These are phyloP conservation scores for Salvelinus fontinalis DNA, from an alignment of 2,113 vertebrate species.

Conservation along the genomic window DNA sequence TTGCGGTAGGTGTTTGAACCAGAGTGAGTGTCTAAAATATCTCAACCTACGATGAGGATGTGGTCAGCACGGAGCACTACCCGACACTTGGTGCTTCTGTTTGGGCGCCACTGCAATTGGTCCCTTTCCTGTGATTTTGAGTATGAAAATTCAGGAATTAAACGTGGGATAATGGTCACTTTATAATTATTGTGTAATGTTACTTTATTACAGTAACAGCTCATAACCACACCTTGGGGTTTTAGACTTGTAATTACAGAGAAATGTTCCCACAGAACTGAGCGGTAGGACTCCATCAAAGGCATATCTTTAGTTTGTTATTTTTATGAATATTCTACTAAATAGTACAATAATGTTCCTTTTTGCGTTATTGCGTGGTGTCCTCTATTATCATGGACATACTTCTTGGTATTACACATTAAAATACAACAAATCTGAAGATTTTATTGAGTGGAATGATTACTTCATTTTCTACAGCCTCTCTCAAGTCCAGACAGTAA, in stretches of 20 bases:
- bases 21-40: neutral
- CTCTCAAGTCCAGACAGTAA: neutral
- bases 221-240: constrained; percentile 46
- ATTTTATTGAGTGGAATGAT: neutral
- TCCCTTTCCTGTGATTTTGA: constrained; percentile 25
- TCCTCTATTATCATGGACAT: neutral
- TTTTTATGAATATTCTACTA: neutral
- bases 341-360: neutral
- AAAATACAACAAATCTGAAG: neutral
- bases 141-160: neutral
- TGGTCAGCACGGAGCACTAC: constrained; percentile 12
- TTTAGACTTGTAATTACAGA: constrained; percentile 24
- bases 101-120: constrained; percentile 31
- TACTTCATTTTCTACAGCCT: constrained; percentile 6
- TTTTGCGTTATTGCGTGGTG: neutral
- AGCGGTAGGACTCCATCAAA: neutral
- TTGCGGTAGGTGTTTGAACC: neutral
- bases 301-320: neutral
- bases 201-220: constrained; percentile 34
- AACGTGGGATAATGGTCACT: no score
- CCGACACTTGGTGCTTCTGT: constrained; percentile 18
- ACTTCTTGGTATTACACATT: neutral
- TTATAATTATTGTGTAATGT: neutral
- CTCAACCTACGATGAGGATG: constrained; percentile 25
- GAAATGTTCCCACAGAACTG: constrained; percentile 4